phyloP scores from a whole-genome alignment of 2,797 vertebrate species.

The Characodon lateralis region DNA sequence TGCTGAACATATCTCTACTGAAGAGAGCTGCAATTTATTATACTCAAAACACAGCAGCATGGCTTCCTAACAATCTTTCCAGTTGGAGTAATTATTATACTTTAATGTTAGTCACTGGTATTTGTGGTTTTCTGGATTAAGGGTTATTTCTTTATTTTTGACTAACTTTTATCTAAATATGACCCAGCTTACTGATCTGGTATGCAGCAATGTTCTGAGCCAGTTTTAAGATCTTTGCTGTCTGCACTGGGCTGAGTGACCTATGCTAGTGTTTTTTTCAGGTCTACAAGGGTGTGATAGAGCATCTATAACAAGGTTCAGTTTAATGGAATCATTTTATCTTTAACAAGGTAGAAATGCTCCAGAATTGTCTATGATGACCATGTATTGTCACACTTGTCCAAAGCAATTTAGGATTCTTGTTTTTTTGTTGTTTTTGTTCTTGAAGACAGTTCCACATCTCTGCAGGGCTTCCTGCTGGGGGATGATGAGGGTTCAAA shows the following conservation, averaged over 20 bases:
- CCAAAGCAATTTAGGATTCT: conserved; percentile 27
- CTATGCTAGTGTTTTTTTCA: conserved; percentile 17
- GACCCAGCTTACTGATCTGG: conserved; percentile 2
- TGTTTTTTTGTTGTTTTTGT: conserved; percentile 11
- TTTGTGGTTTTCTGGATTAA: conserved; percentile 31
- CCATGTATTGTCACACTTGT: conserved; percentile 16
- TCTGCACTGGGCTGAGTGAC: conserved; percentile 18
- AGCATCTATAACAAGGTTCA: conserved; percentile 16
- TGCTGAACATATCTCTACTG: conserved; percentile 17
- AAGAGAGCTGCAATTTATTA: neutral
- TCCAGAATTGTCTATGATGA: conserved; percentile 25
- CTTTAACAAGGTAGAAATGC: conserved; percentile 17
- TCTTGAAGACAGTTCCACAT: conserved; percentile 19
- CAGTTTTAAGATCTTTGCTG: neutral
- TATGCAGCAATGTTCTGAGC: conserved; percentile 10
- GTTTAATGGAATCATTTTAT: conserved; percentile 34
- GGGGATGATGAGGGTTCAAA: conserved; percentile 44
- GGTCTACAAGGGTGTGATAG: conserved; percentile 26
- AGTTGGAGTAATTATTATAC: too few species aligned
- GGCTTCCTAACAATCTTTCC: conserved; percentile 9
- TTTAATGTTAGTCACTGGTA: conserved; percentile 17
- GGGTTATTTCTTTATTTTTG: conserved; percentile 23
- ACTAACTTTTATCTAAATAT: neutral
- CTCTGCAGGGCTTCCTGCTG: conserved; percentile 39
- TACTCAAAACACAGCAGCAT: conserved; percentile 7